phyloP scores from a whole-genome alignment of 2,113 vertebrate species.

The Willisornis vidua region DNA sequence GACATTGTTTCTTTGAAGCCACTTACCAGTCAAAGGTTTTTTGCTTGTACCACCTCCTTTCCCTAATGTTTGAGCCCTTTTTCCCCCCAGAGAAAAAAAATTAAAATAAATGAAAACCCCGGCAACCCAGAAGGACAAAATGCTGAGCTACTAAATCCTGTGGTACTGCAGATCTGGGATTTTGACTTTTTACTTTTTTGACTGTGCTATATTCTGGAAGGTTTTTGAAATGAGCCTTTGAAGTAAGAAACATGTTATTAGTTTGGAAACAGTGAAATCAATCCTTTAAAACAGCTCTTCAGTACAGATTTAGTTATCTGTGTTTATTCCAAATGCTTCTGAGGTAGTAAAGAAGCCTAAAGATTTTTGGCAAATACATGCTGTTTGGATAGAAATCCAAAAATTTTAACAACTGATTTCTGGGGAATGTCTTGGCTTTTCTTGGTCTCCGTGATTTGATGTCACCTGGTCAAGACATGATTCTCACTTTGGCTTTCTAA shows the following conservation, averaged over 20 bases:
- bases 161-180: not conserved
- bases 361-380: not conserved
- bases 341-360: not conserved
- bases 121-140: not conserved
- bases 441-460: not conserved
- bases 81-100: not conserved
- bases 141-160: not conserved
- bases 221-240: not conserved
- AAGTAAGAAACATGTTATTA: not conserved
- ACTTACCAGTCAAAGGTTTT: not conserved
- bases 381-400: not conserved
- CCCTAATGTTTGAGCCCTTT: not conserved
- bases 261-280: not conserved
- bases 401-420: constrained; percentile 3
- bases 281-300: not conserved
- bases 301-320: not conserved
- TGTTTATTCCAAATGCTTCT: not conserved
- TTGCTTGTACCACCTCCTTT: not conserved
- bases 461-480: not conserved
- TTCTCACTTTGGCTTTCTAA: not conserved
- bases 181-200: not conserved
- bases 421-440: not conserved
- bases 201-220: not conserved
- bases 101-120: not conserved
- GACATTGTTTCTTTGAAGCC: not conserved